Evolutionary conservation across 2,113 vertebrate species (phyloP), one percentile per base, ranked within the genome.

Genomic region (Anhinga anhinga): DNA sequence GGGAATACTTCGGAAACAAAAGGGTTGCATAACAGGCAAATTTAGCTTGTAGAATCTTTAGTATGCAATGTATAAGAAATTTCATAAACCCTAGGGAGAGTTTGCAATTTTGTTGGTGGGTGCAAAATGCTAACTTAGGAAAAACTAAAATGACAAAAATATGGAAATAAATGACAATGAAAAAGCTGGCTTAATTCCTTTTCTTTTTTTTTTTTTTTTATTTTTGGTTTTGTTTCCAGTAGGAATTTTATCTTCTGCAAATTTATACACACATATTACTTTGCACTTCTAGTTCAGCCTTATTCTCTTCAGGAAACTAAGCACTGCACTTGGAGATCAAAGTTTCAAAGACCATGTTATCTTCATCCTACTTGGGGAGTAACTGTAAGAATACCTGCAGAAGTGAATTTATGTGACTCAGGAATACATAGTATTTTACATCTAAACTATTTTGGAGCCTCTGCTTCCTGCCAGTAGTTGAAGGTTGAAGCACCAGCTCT

Each of bases 1-100:
- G 62, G 30, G 61, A 93, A 87, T 91, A 96, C 81, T 87, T 82
- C 49, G 17, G 78, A 94, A 94, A 95, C 83, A 96, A 95, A 96
- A 92, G 53, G 29, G 52, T 84, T 95, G 93, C 69, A 65, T 72
- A 97, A 95, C 47, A 95, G 59, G 56, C 53, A 94, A 79, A 97
- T 94, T 95, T 72, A 81, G 52, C 25, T 86, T 69, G 36, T 52
- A 80, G 36, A 91, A 91, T 82, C 40, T 93, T 95, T 65, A 63
- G 30, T 82, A 65, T 61, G 42, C 70, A 92, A 79, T 6, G 5
- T 47, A 44, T 65, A 69, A 69, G 49, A 92, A 85, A 93, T 81
- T 92, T 87, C 25, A 59, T 45, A 65, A 42, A 67, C 40, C 29
- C 45, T 58, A 71, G 65, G 42, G 70, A 82, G 30, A 82, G 30